Evolutionary conservation across 2,888 invertebrate genomes (phyloP).

Genomic region (Drosophila percnosoma): DNA sequence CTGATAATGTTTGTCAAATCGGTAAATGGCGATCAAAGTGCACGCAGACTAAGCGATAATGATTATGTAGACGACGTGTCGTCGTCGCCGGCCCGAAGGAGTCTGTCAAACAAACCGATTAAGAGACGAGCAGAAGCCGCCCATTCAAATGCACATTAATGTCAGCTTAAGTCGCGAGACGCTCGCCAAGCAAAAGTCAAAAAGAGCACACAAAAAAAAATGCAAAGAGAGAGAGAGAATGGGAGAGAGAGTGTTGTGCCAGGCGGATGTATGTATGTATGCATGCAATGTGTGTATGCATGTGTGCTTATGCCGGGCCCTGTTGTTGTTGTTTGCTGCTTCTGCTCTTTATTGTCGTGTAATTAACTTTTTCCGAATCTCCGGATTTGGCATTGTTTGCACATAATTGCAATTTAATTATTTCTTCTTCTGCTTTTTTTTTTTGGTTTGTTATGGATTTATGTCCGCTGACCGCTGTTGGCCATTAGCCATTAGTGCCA

Average conservation of each 20-base stretch:
- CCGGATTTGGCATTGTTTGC: slow-evolving; percentile 79
- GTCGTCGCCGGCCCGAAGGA: slow-evolving; percentile 16
- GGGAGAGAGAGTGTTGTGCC: not conserved
- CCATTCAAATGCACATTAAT: slow-evolving; percentile 73
- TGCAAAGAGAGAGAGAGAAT: not conserved
- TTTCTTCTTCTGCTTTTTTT: slow-evolving; percentile 39
- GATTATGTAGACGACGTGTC: slow-evolving; percentile 56
- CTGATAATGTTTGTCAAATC: slow-evolving; percentile 33
- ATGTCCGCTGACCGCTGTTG: slow-evolving; percentile 52
- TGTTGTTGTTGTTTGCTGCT: slow-evolving; percentile 22
- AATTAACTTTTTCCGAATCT: slow-evolving; percentile 80
- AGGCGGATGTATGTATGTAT: slow-evolving; percentile 14
- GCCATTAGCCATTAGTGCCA: slow-evolving; percentile 22
- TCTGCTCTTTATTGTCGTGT: slow-evolving; percentile 77
- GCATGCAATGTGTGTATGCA: not conserved
- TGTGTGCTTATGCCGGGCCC: not conserved
- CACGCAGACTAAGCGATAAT: slow-evolving; percentile 36
- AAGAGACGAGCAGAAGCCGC: slow-evolving; percentile 66
- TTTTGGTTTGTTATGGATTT: slow-evolving; percentile 70
- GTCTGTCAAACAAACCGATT: slow-evolving; percentile 57
- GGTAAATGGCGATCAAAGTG: slow-evolving; percentile 46
- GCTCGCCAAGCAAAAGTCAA: slow-evolving; percentile 4
- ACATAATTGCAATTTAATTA: slow-evolving; percentile 81
- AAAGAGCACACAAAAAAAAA: slow-evolving; percentile 3
- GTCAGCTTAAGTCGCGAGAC: slow-evolving; percentile 65